Evolutionary conservation across 2,113 vertebrate genomes (phyloP), one percentile per base, ranked within the genome.

Genomic region (Channa argus): DNA sequence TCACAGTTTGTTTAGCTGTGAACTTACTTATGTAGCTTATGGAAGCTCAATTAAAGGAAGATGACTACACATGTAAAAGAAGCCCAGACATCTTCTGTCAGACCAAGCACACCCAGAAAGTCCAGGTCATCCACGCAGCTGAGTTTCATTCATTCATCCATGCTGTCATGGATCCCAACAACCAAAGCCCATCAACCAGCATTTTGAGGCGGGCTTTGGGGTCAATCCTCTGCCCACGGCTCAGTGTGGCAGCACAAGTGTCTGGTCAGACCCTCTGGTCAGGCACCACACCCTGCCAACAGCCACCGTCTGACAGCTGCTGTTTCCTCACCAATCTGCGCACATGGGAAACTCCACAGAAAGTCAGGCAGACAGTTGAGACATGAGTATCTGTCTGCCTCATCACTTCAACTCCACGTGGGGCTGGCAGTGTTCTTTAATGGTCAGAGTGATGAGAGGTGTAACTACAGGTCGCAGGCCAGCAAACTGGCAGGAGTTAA

Each of bases 291-390:
- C 87, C 88, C 83, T 82, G 88, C 90, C 84, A 82, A 74, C 84
- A 83, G 87, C 92, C 92, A 67, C 91, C 14, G 85, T 92, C 91
- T 92, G 91, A 91, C 91, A 91, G 87, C 91, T 92, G 87, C 87
- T 53, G 76, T 66, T 75, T 78, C 87, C 82, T 84, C 85, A 83
- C 77, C 86, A 86, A 89, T 89, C 86, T 86, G 85, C 58, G 53
- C 46, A 44, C 83, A 79, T 88, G 85, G 88, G 89, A 90, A 91
- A 88, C 86, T 77, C 71, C 59, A 60, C 13, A 10, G 46, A 80
- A 69, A 85, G 82, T 85, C 75, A 85, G 71, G 79, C 58, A 86
- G 83, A 84, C 82, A 62, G 80, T 63, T 45, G 66, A 68, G 79
- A 82, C 76, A 62, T 59, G 79, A 37, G 39, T 37, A 80, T 63